phyloP scores from a whole-genome alignment of 2,888 invertebrate species.

The Philaethria dido region DNA sequence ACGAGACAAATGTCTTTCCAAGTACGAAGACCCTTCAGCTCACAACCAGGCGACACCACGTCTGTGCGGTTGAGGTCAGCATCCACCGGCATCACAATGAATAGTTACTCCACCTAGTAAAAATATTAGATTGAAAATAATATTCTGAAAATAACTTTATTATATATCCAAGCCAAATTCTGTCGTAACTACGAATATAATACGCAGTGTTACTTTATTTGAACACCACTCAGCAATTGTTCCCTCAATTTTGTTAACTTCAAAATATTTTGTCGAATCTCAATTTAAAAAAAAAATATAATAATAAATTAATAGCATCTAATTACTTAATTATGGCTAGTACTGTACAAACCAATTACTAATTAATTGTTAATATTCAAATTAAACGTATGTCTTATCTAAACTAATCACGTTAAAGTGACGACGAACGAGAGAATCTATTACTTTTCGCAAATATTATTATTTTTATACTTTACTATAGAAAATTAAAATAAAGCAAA shows the following conservation, averaged over 20 bases:
- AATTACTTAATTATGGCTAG: not conserved
- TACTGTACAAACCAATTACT: not conserved
- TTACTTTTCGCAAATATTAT: too few relatives aligned
- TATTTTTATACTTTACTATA: not conserved
- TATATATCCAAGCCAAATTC: not conserved
- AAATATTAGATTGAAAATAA: constrained; percentile 11
- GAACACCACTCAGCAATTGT: not conserved
- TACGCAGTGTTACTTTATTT: not conserved
- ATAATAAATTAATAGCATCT: not conserved
- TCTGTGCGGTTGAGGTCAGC: constrained; percentile 81
- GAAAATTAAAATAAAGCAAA: not conserved
- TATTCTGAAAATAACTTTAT: constrained; percentile 11
- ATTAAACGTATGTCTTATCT: too few relatives aligned
- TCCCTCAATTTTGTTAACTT: not conserved
- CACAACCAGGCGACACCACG: constrained; percentile 83
- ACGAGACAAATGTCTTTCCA: constrained; percentile 83
- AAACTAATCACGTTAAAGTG: too few relatives aligned
- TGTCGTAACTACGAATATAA: not conserved
- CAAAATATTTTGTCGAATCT: not conserved
- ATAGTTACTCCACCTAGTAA: constrained; percentile 78
- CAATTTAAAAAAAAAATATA: not conserved
- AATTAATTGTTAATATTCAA: too few relatives aligned
- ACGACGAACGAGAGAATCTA: too few relatives aligned
- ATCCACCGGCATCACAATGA: constrained; percentile 85
- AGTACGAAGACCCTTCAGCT: constrained; percentile 81